These are phyloP conservation scores for Teleogryllus occipitalis DNA, from an alignment of 1,140 invertebrate species.

Conservation along the genomic window DNA sequence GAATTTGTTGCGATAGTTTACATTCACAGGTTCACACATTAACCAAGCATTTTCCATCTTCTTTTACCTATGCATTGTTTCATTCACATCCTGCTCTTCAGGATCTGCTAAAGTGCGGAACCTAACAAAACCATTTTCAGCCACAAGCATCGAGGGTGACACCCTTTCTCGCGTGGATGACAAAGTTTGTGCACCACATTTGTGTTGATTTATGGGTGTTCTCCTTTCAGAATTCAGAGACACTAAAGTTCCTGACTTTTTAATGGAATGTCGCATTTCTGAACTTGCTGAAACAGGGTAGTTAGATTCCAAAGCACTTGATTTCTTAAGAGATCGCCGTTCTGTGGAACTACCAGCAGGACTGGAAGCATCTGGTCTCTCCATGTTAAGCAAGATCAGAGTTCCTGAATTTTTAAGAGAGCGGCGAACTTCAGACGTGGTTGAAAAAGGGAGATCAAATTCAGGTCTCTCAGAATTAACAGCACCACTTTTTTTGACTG, in stretches of 20 bases:
- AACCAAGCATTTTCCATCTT: background rate
- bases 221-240: slow-evolving; percentile 36
- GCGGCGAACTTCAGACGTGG: slow-evolving; percentile 16
- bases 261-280: slow-evolving; percentile 35
- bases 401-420: slow-evolving; percentile 27
- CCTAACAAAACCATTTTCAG: slow-evolving; percentile 74
- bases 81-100: slow-evolving; percentile 11
- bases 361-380: slow-evolving; percentile 20
- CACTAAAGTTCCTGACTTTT: slow-evolving; percentile 42
- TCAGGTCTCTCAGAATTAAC: slow-evolving; percentile 30
- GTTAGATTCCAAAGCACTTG: slow-evolving; percentile 14
- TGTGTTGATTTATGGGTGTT: slow-evolving; percentile 40
- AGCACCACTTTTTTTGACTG: slow-evolving; percentile 38
- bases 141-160: slow-evolving; percentile 61
- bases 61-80: slow-evolving; percentile 7
- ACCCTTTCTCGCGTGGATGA: slow-evolving; percentile 30
- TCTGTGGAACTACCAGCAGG: slow-evolving; percentile 8
- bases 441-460: slow-evolving; percentile 19
- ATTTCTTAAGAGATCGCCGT: slow-evolving; percentile 15
- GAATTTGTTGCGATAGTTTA: background rate
- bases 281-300: slow-evolving; percentile 7
- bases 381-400: slow-evolving; percentile 25
- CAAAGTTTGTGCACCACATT: slow-evolving; percentile 34
- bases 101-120: slow-evolving; percentile 58
- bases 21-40: background rate